phyloP scores from a whole-genome alignment of 1,140 invertebrate genomes.

The Chelonus insularis region DNA sequence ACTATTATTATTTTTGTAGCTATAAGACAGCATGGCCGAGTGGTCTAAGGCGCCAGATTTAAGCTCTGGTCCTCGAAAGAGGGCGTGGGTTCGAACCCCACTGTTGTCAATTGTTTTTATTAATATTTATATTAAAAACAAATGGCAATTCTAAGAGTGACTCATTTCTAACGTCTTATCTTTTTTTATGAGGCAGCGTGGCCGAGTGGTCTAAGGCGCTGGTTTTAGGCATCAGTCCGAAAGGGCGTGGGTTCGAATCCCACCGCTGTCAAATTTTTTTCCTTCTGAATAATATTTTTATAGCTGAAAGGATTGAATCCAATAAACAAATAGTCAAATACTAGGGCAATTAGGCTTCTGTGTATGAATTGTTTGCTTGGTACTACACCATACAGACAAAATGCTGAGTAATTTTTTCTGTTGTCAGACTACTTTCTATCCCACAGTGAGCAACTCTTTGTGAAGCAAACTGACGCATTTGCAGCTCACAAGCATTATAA shows the following conservation, averaged over 20 bases:
- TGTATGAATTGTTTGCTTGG: background rate
- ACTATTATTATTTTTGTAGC: no score
- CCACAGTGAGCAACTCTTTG: background rate
- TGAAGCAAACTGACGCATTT: slow-evolving; percentile 16
- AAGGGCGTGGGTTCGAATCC: slow-evolving; percentile 81
- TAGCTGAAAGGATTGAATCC: no score
- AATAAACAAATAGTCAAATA: no score
- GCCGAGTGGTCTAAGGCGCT: slow-evolving; percentile 78
- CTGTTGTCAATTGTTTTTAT: slow-evolving; percentile 69
- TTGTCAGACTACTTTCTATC: background rate
- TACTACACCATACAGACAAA: background rate
- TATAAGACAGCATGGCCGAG: no score
- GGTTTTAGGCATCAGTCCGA: slow-evolving; percentile 80
- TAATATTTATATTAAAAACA: no score
- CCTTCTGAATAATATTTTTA: no score
- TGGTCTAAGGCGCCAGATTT: slow-evolving; percentile 81
- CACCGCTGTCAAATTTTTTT: slow-evolving; percentile 70
- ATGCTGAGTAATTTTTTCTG: background rate
- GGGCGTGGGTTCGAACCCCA: slow-evolving; percentile 80
- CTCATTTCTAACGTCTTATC: no score
- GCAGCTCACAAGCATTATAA: slow-evolving; percentile 8
- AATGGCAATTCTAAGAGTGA: no score
- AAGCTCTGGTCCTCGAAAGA: slow-evolving; percentile 80
- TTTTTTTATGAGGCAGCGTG: slow-evolving; percentile 74
- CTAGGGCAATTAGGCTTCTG: no score